Evolutionary conservation across 1,140 invertebrate species (phyloP), one percentile per base, ranked within the genome.

Genomic region (Papilio polytes): DNA sequence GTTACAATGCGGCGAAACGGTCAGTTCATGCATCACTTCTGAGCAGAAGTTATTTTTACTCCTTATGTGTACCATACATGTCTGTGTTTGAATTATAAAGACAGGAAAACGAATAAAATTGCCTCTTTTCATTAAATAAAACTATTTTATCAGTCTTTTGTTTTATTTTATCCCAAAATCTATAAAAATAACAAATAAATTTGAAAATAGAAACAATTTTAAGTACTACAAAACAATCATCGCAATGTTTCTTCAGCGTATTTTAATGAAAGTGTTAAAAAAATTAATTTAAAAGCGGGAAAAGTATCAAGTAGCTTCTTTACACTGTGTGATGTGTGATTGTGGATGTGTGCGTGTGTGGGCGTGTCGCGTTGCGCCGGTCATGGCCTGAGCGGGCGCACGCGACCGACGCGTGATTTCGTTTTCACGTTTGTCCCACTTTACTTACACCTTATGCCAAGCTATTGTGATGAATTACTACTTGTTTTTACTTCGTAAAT

Each of bases 381-480:
- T 76, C 74, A 51, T 46, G 74, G 74, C 20, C 46, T 46, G 41
- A 36, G 70, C 44, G 31, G 20, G 18, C 20, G 46, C 74, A 76
- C 74, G 74, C 74, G 74, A 76, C n/a, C 74, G 46, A 46, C 74
- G 46, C 74, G 44, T 76, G 74, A 48, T 51, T 76, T 76, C 41
- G 20, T 76, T 76, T 76, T 76, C 74, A 44, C 72, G 72, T 73
- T 73, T 73, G 72, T 46, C 72, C 72, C 72, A 46, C 41, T 73
- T 44, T 73, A 73, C 18, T 41, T 73, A 70, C 20, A 66, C 22
- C 59, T 70, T 70, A 1, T 31, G 26, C 26, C 63, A 36, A 31
- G 26, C 63, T 31, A 31, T 70, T 70, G 63, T 70, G 12, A 41
- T 48, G 46, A 48, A 41, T 63, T 36, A n/a, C 22, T 15, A 7